Conservation (phyloP, 2,888 invertebrate species). For the Lasioglossum morio region DNA sequence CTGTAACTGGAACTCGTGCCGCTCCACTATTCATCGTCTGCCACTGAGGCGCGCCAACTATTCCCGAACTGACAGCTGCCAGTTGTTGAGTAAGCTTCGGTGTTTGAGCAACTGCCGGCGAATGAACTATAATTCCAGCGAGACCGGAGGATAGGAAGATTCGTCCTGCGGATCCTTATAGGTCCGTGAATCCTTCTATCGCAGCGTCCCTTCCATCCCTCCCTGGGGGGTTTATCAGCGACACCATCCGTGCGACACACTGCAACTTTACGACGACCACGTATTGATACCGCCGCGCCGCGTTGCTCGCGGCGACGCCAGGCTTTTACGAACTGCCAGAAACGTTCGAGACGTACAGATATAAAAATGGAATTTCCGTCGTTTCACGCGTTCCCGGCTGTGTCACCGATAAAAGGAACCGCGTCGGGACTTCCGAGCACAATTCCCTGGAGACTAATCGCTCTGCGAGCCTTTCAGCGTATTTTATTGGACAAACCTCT, state of each 20-base stretch:
- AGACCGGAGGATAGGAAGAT: slow-evolving; percentile 7
- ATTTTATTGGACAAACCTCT: neutral
- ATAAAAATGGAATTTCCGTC: slow-evolving; percentile 29
- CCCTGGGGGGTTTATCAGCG: slow-evolving; percentile 48
- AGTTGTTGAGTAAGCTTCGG: slow-evolving; percentile 60
- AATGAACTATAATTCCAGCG: slow-evolving; percentile 62
- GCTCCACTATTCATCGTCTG: slow-evolving; percentile 67
- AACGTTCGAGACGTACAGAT: slow-evolving; percentile 8
- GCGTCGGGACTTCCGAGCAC: neutral
- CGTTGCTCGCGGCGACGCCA: neutral
- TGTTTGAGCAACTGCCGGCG: slow-evolving; percentile 53
- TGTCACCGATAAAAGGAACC: neutral
- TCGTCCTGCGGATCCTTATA: slow-evolving; percentile 11
- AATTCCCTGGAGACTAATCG: slow-evolving; percentile 4
- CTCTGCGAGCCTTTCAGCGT: neutral
- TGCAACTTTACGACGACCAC: slow-evolving; percentile 58
- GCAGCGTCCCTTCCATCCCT: neutral
- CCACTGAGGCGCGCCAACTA: slow-evolving; percentile 61
- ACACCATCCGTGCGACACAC: slow-evolving; percentile 40
- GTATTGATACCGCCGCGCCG: slow-evolving; percentile 33
- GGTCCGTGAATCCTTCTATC: slow-evolving; percentile 22
- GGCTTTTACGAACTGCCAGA: slow-evolving; percentile 26
- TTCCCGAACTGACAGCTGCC: slow-evolving; percentile 69
- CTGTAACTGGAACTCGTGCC: slow-evolving; percentile 68
- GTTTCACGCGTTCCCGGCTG: neutral